Conservation (phyloP, 2,113 vertebrate genomes). For the Euleptes europaea region DNA sequence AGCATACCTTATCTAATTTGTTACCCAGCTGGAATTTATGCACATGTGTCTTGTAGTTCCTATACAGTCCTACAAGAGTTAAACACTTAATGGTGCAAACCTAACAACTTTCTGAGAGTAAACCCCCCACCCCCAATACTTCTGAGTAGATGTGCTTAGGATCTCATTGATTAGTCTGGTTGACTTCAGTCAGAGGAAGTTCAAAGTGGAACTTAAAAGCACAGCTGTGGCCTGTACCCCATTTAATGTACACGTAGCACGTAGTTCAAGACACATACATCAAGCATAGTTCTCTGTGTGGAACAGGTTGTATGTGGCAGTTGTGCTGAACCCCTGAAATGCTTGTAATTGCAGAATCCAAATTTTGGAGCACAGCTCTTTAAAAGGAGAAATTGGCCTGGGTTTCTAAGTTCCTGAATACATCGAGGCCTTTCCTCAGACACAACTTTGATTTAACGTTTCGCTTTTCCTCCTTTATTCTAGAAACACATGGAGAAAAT, state of each 20-base stretch:
- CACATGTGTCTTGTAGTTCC: not conserved
- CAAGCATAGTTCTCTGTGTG: not conserved
- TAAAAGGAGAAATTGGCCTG: too few species aligned
- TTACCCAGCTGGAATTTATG: not conserved
- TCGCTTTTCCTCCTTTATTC: constrained; percentile 28
- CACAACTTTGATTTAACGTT: not conserved
- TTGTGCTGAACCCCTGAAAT: too few species aligned
- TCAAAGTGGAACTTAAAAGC: not conserved
- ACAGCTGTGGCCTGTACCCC: not conserved
- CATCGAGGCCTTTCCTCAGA: not conserved
- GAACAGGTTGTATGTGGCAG: not conserved
- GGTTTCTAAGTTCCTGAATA: not conserved
- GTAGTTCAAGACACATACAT: not conserved
- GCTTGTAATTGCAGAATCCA: not conserved
- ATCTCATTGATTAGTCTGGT: too few species aligned
- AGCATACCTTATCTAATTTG: too few species aligned
- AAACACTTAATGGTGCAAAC: not conserved
- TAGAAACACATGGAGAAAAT: constrained; percentile 85
- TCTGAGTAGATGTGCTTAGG: too few species aligned
- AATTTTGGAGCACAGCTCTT: not conserved
- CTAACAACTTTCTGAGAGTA: too few species aligned
- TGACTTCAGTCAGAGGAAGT: too few species aligned
- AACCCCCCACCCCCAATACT: too few species aligned
- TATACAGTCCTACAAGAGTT: not conserved
- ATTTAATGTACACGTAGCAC: not conserved